phyloP scores from a whole-genome alignment of 2,797 vertebrate species.

The Cottoperca gobio region DNA sequence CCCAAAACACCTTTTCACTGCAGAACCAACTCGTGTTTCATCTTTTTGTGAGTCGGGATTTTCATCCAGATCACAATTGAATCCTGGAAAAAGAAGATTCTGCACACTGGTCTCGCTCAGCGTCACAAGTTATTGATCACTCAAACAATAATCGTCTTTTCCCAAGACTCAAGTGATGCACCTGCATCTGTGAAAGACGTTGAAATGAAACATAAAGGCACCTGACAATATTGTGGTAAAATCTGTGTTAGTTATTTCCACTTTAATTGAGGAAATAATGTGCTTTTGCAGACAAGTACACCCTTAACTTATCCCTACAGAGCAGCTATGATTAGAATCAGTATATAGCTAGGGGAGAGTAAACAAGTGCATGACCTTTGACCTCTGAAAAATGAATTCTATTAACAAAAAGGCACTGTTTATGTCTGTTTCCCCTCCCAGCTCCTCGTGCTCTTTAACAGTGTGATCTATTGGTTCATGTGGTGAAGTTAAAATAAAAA shows the following conservation, averaged over 20 bases:
- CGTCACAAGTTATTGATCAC: neutral
- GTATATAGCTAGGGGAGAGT: neutral
- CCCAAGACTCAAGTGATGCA: too few relatives aligned
- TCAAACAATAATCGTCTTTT: too few relatives aligned
- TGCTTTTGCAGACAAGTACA: neutral
- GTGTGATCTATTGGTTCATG: neutral
- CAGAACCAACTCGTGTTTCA: neutral
- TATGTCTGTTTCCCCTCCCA: neutral
- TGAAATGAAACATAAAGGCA: neutral
- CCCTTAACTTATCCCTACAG: neutral
- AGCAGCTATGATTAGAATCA: neutral
- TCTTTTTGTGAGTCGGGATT: neutral
- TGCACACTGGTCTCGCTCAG: neutral
- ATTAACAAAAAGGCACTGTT: neutral
- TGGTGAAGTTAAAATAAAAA: neutral
- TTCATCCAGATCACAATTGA: neutral
- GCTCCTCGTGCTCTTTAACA: neutral
- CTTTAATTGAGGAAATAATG: neutral
- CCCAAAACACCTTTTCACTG: neutral
- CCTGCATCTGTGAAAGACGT: too few relatives aligned
- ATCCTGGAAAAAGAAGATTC: neutral
- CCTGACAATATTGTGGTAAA: neutral
- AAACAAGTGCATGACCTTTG: neutral
- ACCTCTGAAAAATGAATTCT: neutral
- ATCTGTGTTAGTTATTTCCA: neutral